Evolutionary conservation across 2,113 vertebrate species (phyloP), one percentile per base, ranked within the genome.

Genomic region (Corvus moneduloides): DNA sequence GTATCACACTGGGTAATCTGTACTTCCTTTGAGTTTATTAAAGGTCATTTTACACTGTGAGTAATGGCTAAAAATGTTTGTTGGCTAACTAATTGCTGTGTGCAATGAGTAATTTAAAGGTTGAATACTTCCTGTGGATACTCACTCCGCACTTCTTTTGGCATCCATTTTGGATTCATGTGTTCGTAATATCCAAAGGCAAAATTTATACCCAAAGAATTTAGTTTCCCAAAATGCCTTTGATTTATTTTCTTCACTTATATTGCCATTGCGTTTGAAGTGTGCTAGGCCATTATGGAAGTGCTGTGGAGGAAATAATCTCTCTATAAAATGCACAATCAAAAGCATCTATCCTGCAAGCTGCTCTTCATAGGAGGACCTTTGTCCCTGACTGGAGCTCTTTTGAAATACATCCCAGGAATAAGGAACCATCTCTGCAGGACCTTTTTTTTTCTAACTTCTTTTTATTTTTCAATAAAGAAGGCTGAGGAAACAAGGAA

Each of bases 201-300:
- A 89, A 82, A 91, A 94, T 87, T 93, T 95, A 83, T 66, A 72
- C 10, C 43, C 49, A n/a, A 89, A 93, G 16, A 77, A 69, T 39
- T 88, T 83, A 23, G 35, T 86, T 96, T 88, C 18, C 76, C 63
- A 62, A 91, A 91, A 85, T 74, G 75, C 43, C 41, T 90, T 67
- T 97, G 88, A 93, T 95, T 95, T 92, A 90, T 95, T 90, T 96
- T 85, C 59, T n/a, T 94, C 63, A 80, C 92, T 86, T 96, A 72
- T 94, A 88, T 90, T 93, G 72, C 68, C 56, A 22, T 48, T 74
- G 21, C 6, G 0, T 90, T 89, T 92, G 80, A 92, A 90, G 52
- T 67, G 52, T 81, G 69, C 48, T 55, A 72, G 63, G 24, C 68
- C 49, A 24, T 78, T 90, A 81, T 89, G 39, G 74, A 77, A 90